Percentiles rank a stretch among this genome's conserved stretches.
Conservation (phyloP, 2,888 invertebrate genomes). For the Harmothoe impar region DNA sequence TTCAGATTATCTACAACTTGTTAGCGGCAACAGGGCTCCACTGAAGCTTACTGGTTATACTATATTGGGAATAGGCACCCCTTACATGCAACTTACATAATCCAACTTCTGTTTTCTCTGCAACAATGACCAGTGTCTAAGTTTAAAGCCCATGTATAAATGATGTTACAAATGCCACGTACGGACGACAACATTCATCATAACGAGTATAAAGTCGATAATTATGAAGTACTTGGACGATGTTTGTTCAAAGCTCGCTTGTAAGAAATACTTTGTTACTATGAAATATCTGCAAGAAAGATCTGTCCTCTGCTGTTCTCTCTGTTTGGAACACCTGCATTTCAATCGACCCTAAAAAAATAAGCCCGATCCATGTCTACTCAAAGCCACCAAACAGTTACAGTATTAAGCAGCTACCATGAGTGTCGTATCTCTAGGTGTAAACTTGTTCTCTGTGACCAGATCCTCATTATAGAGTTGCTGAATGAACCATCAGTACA, state of each 20-base stretch:
- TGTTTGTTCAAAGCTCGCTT: conserved; percentile 34
- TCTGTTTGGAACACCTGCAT: not conserved
- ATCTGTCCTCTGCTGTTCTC: not conserved
- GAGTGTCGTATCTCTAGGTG: not conserved
- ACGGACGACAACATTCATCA: not conserved
- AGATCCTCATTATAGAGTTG: not conserved
- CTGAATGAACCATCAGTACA: not conserved
- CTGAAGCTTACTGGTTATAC: conserved; percentile 14
- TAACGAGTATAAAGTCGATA: conserved; percentile 22
- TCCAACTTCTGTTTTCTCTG: not conserved
- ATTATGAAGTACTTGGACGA: conserved; percentile 11
- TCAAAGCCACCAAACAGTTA: not conserved
- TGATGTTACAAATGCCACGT: not conserved
- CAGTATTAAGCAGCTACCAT: not conserved
- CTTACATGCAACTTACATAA: not conserved
- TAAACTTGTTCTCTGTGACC: not conserved
- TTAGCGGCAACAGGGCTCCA: conserved; percentile 1
- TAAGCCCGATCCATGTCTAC: not conserved
- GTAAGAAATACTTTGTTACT: conserved; percentile 29
- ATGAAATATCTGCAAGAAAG: conserved; percentile 2
- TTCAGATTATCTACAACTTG: conserved; percentile 6
- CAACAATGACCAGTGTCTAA: not conserved
- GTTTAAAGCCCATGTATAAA: conserved; percentile 8
- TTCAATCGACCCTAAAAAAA: not conserved
- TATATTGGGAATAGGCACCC: not conserved